These are phyloP conservation scores for Planiliza haematocheilus DNA, from an alignment of 2,113 vertebrate genomes.

Conservation along the genomic window DNA sequence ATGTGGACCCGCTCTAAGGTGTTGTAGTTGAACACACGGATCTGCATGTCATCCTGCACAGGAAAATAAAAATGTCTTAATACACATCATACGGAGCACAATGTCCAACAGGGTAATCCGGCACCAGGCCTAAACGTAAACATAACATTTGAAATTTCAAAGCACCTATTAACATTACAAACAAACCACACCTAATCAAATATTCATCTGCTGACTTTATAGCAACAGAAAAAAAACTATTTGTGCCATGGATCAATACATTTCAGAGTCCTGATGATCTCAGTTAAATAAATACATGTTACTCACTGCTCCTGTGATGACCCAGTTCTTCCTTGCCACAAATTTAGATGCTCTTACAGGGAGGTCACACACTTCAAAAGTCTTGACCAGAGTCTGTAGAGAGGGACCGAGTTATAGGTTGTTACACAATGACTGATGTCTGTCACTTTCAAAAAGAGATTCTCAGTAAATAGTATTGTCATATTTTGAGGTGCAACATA, in stretches of 20 bases:
- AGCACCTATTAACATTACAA: not conserved
- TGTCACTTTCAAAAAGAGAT: not conserved
- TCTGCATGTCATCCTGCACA: slow-evolving; percentile 97
- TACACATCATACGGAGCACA: not conserved
- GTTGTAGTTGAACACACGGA: slow-evolving; percentile 98
- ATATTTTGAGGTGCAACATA: not conserved
- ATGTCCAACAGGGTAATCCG: not conserved
- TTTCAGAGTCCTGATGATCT: not conserved
- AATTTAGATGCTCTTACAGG: slow-evolving; percentile 99
- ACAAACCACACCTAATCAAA: not conserved
- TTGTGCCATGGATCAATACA: not conserved
- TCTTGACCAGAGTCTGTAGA: slow-evolving; percentile 95
- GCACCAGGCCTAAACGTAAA: not conserved
- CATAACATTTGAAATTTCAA: not conserved
- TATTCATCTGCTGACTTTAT: not conserved
- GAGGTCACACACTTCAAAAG: slow-evolving; percentile 98
- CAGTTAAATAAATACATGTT: not conserved
- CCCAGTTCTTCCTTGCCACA: slow-evolving; percentile 98
- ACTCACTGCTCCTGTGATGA: slow-evolving; percentile 98
- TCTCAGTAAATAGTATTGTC: not conserved
- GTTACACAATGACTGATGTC: not conserved
- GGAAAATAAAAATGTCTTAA: not conserved
- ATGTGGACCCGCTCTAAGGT: slow-evolving; percentile 98
- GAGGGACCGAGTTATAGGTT: not conserved
- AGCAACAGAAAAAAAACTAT: not conserved